Evolutionary conservation across 1,140 invertebrate genomes (phyloP), one percentile per base, ranked within the genome.

Genomic region (Galendromus occidentalis): DNA sequence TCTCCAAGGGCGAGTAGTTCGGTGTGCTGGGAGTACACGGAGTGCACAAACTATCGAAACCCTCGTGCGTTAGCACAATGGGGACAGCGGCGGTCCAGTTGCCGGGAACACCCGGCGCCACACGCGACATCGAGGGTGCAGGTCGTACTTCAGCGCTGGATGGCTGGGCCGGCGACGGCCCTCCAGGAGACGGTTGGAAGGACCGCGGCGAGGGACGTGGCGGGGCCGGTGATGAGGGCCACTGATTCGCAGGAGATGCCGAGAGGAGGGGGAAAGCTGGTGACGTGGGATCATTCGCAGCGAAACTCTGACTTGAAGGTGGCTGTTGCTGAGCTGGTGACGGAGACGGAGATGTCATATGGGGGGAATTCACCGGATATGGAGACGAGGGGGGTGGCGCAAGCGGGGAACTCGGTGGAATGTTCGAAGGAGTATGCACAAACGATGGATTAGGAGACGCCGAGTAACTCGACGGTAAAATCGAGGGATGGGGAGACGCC

Each of bases 21-120:
- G 51, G 51, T 1, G 66, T 30, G 33, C 83, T 33, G 17, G 51
- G 51, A 1, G 66, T 29, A 33, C 83, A 81, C 0, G 88, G 85
- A 1, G 84, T 84, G 71, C 91, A 92, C 14, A 97, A 79, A 17
- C 83, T 80, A 72, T 94, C 89, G 64, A 96, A 80, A 6, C 90
- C 88, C 74, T 88, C 84, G 69, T 91, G 86, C 0, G 88, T 87
- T 39, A 96, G 78, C 20, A 92, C 77, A 0, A 91, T 93, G 2
- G 91, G 91, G 25, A 89, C 85, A 4, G 90, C 88, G 1, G 89
- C 91, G 14, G 88, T 88, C 90, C 90, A 93, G 1, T 86, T 85
- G 44, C 88, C 80, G 70, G 84, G 86, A 0, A 87, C 85, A 12
- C 88, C 9, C 45, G 59, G 25, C 68, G 69, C 47, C 68, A 67